Evolutionary conservation across 2,113 vertebrate genomes (phyloP), one percentile per base, ranked within the genome.

Genomic region (Mustela lutreola): DNA sequence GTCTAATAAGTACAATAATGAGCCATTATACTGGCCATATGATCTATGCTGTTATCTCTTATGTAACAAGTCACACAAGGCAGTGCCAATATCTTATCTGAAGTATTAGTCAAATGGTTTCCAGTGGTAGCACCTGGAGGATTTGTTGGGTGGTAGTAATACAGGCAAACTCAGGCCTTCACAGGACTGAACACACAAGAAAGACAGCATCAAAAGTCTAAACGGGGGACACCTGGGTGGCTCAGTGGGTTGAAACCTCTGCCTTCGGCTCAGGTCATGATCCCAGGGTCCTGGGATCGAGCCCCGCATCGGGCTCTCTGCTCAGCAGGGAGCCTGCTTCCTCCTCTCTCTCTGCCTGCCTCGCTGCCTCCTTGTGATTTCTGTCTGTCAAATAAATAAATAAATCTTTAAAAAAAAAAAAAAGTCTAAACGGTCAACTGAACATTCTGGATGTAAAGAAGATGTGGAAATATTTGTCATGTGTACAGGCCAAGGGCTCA

Each of bases 1-100:
- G 56, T 96, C 82, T 92, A 95, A 79, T 81, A 96, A 97, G 45
- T 87, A 39, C 85, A 95, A 92, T 28, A 92, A 53, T 87, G 58
- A 96, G 94, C 91, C 33, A 89, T 48, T 33, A 9, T 33, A 26
- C 33, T 42, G 28, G 36, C 22, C n/a, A 11, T 53, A 45, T 33
- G n/a, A 63, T 58, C 56, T 33, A 53, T 9, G 73, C 19, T 80
- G 73, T 82, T 96, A 42, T 33, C 45, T 96, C 11, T 53, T 36
- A 58, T 19, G 5, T 2, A 84, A 86, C 5, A 80, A 83, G 48
- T 53, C 70, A 88, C 12, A 50, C 26, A 96, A 76, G 48, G 16
- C 82, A 95, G 15, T 83, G 60, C 48, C 60, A 67, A 48, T 80
- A 33, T 79, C 75, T 90, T 39, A 60, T 62, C 36, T 11, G 60